Conservation (phyloP, 2,888 invertebrate genomes). For the Drosophila anomelani region DNA sequence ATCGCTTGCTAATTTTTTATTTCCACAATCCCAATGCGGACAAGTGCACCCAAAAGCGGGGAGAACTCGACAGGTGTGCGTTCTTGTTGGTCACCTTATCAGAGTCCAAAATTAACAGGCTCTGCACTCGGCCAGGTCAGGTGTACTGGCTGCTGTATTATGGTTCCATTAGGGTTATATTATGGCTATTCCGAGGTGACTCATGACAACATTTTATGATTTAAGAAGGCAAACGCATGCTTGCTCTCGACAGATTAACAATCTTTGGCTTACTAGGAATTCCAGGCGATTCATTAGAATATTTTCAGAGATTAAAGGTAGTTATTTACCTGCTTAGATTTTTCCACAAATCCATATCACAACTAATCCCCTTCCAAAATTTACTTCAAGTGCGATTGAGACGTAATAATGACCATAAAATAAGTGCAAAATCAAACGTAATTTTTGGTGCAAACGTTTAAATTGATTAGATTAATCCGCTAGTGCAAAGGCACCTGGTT, state of each 20-base stretch:
- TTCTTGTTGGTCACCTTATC: slow-evolving; percentile 27
- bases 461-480: slow-evolving; percentile 55
- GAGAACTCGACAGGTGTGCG: slow-evolving; percentile 55
- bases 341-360: no score
- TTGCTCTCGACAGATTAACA: background rate
- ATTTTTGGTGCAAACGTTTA: slow-evolving; percentile 28
- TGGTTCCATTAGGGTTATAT: background rate
- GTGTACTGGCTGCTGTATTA: slow-evolving; percentile 39
- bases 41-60: slow-evolving; percentile 8
- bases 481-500: slow-evolving; percentile 52
- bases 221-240: background rate
- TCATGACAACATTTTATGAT: background rate
- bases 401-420: slow-evolving; percentile 24
- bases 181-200: background rate
- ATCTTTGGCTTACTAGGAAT: background rate
- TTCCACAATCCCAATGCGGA: slow-evolving; percentile 14
- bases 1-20: slow-evolving; percentile 53
- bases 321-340: background rate
- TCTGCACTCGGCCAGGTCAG: slow-evolving; percentile 30
- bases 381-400: slow-evolving; percentile 18
- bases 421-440: slow-evolving; percentile 5
- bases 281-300: slow-evolving; percentile 18
- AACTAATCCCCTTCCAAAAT: no score
- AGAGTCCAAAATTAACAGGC: slow-evolving; percentile 11
- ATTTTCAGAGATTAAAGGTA: background rate